phyloP scores from a whole-genome alignment of 2,113 vertebrate species.

The Odobenus rosmarus region DNA sequence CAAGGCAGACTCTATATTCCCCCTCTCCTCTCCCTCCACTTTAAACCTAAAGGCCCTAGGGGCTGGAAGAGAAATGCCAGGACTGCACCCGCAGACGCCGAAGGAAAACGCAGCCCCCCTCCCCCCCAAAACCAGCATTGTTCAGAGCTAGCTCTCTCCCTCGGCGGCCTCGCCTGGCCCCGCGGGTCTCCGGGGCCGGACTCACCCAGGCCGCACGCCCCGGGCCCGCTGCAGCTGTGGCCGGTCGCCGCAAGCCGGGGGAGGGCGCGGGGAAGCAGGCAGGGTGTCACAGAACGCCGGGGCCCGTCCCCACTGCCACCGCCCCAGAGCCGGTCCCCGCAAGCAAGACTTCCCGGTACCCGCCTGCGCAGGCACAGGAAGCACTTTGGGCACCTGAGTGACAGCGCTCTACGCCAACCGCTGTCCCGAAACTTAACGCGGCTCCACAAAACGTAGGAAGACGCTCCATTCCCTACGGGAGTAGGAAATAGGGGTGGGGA shows the following conservation, averaged over 20 bases:
- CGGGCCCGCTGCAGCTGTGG: neutral
- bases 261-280: too few relatives aligned
- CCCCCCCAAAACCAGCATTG: neutral
- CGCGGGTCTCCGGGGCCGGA: neutral
- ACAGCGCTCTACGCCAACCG: conserved; percentile 59
- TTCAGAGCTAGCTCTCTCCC: neutral
- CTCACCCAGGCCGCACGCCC: conserved; percentile 61
- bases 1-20: neutral
- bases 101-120: neutral
- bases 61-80: neutral
- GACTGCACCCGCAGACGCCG: neutral
- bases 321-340: accelerated
- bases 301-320: accelerated
- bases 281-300: accelerated
- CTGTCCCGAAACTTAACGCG: accelerated
- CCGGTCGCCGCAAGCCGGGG: neutral
- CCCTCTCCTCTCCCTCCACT: neutral
- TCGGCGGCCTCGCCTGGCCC: neutral
- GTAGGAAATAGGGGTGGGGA: neutral
- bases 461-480: neutral
- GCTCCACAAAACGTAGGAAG: neutral
- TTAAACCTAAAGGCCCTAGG: neutral
- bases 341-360: neutral
- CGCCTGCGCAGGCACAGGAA: conserved; percentile 61
- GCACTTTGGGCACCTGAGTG: neutral